A percentile compares a stretch with the other conserved stretches of the same genome.
phyloP scores from a whole-genome alignment of 2,888 invertebrate genomes.

The Entomobrya proxima region DNA sequence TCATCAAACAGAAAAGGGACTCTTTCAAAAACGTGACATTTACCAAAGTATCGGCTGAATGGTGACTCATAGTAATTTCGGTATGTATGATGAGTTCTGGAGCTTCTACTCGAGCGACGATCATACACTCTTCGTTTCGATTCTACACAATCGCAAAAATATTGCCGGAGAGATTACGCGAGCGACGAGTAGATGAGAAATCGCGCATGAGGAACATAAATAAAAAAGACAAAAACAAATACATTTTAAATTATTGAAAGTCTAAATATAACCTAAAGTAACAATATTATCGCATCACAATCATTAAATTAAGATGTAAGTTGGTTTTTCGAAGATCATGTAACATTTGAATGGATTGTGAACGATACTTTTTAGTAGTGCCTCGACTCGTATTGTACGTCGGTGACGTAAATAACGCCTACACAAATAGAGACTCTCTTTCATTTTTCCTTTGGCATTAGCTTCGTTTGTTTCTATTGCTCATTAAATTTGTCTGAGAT shows the following conservation, averaged over 20 bases:
- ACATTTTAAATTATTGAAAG: conserved; percentile 6
- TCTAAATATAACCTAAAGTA: neutral
- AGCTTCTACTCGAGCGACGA: conserved; percentile 79
- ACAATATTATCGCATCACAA: no score
- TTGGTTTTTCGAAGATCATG: neutral
- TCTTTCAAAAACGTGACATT: conserved; percentile 68
- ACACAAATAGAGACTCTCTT: neutral
- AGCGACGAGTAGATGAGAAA: conserved; percentile 10
- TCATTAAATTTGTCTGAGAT: neutral
- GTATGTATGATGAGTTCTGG: conserved; percentile 74
- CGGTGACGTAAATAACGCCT: conserved; percentile 53
- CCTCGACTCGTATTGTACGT: neutral
- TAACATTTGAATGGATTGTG: neutral
- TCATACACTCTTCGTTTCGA: conserved; percentile 78
- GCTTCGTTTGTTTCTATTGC: neutral
- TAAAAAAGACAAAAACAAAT: conserved; percentile 47
- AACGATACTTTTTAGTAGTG: neutral
- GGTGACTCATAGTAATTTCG: conserved; percentile 87
- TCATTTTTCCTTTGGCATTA: neutral
- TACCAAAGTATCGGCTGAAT: conserved; percentile 93
- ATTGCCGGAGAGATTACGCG: conserved; percentile 35
- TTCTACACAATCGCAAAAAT: conserved; percentile 72
- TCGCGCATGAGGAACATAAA: conserved; percentile 39
- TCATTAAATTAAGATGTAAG: neutral
- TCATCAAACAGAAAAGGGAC: neutral